These are phyloP conservation scores for Hylaeus anthracinus DNA, from an alignment of 1,140 invertebrate genomes.

Conservation along the genomic window DNA sequence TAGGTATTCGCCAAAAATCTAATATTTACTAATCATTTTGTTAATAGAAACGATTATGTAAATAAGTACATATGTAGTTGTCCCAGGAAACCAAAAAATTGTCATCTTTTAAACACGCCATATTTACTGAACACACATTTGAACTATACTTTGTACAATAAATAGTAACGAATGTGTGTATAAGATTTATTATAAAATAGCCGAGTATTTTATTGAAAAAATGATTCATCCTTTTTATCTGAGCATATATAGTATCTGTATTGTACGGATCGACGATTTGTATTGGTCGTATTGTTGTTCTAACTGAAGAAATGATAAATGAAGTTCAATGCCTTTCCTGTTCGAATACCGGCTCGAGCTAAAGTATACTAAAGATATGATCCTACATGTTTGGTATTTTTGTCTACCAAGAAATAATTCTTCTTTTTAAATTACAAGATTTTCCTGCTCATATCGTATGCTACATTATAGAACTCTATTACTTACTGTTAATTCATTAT, in stretches of 20 bases:
- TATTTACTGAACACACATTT: slow-evolving; percentile 25
- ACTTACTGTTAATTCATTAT: not conserved
- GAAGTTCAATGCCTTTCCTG: not conserved
- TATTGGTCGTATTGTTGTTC: not conserved
- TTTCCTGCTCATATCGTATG: slow-evolving; percentile 42
- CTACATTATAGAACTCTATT: slow-evolving; percentile 50
- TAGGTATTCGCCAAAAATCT: too few species aligned
- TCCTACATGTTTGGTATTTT: not conserved
- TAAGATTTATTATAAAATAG: slow-evolving; percentile 20
- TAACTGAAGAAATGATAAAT: not conserved
- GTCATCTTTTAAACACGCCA: slow-evolving; percentile 34
- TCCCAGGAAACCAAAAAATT: too few species aligned
- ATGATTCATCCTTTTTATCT: not conserved
- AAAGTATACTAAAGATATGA: not conserved
- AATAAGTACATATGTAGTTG: too few species aligned
- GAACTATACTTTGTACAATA: slow-evolving; percentile 19
- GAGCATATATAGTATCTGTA: not conserved
- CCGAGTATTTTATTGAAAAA: slow-evolving; percentile 24
- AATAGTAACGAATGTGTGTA: slow-evolving; percentile 38
- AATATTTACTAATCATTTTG: too few species aligned
- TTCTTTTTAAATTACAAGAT: not conserved
- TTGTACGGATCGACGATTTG: not conserved
- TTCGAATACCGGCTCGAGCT: not conserved
- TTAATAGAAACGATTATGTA: too few species aligned
- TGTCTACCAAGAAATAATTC: slow-evolving; percentile 2